phyloP scores from a whole-genome alignment of 2,113 vertebrate species.

The Mormyrus lacerda region DNA sequence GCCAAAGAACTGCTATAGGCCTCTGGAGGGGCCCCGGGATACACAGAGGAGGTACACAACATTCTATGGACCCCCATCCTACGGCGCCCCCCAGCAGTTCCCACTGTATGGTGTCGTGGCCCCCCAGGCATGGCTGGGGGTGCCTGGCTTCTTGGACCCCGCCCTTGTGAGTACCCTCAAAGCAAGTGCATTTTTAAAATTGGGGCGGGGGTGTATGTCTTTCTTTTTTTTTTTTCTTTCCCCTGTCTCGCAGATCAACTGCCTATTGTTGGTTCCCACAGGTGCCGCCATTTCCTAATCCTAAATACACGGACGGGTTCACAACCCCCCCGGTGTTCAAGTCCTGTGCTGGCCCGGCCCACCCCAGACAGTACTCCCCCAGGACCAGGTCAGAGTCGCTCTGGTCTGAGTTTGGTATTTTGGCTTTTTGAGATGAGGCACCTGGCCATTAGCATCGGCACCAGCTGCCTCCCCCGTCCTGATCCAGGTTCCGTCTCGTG shows the following conservation, averaged over 20 bases:
- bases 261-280: slow-evolving; percentile 33
- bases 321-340: slow-evolving; percentile 67
- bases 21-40: slow-evolving; percentile 63
- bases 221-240: background rate
- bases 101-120: slow-evolving; percentile 65
- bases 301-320: slow-evolving; percentile 72
- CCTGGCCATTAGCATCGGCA: background rate
- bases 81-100: slow-evolving; percentile 72
- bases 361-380: slow-evolving; percentile 70
- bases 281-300: slow-evolving; percentile 67
- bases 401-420: background rate
- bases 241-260: background rate
- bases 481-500: background rate
- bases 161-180: slow-evolving; percentile 59
- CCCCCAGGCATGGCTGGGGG: slow-evolving; percentile 65
- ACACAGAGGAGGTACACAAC: slow-evolving; percentile 66
- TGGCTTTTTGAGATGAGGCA: background rate
- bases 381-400: slow-evolving; percentile 55
- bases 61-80: slow-evolving; percentile 67
- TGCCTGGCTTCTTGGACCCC: slow-evolving; percentile 67
- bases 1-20: slow-evolving; percentile 74
- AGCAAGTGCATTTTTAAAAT: background rate
- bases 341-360: slow-evolving; percentile 64
- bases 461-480: background rate
- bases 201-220: background rate